Evolutionary conservation across 1,140 invertebrate genomes (phyloP).

Genomic region (Cyrtorhinus lividipennis): DNA sequence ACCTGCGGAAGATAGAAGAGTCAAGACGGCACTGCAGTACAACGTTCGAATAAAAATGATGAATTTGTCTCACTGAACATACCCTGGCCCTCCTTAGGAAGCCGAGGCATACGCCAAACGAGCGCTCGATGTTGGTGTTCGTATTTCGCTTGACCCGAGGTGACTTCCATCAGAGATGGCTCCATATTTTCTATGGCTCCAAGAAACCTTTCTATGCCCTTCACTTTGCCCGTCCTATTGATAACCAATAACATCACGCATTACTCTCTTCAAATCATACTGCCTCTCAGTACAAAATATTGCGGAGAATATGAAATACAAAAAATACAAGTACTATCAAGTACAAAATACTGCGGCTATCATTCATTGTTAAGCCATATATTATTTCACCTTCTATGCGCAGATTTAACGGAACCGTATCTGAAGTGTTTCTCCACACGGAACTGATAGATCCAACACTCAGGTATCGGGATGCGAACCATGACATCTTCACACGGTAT

Average conservation of each 20-base stretch:
- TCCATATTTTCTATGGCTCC: slow-evolving; percentile 83
- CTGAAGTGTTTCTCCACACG: slow-evolving; percentile 96
- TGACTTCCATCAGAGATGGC: slow-evolving; percentile 90
- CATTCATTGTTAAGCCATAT: too few relatives aligned
- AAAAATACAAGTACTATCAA: background rate
- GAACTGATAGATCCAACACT: slow-evolving; percentile 98
- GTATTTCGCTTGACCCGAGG: slow-evolving; percentile 96
- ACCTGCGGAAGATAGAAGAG: slow-evolving; percentile 40
- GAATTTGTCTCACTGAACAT: slow-evolving; percentile 20
- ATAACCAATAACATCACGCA: slow-evolving; percentile 15
- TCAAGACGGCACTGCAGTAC: background rate
- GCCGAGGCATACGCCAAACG: slow-evolving; percentile 91
- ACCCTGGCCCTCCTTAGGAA: slow-evolving; percentile 97
- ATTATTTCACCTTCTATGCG: slow-evolving; percentile 71
- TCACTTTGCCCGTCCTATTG: slow-evolving; percentile 71
- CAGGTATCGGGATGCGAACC: slow-evolving; percentile 93
- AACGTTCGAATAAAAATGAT: background rate
- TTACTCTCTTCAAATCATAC: background rate
- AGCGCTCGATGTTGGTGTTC: slow-evolving; percentile 95
- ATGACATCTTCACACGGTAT: slow-evolving; percentile 96
- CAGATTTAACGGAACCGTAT: slow-evolving; percentile 97
- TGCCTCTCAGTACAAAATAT: background rate
- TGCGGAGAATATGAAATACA: background rate
- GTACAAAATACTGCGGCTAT: too few relatives aligned
- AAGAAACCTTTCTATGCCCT: slow-evolving; percentile 85